Evolutionary conservation across 2,888 invertebrate species (phyloP).

Genomic region (Alviniconcha strummeri): DNA sequence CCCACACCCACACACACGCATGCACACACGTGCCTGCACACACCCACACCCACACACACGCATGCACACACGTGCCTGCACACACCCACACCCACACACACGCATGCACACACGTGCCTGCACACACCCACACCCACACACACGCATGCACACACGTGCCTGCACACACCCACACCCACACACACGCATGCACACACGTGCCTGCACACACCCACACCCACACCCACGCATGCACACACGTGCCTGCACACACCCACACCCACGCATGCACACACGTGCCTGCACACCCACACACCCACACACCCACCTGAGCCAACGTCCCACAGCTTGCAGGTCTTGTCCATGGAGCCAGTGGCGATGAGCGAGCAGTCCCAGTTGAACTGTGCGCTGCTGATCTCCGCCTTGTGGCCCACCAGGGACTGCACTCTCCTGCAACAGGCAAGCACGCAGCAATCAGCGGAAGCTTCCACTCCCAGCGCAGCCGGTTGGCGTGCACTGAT

Average conservation of each 20-base stretch:
- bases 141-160: neutral
- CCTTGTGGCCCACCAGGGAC: conserved; percentile 73
- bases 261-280: too few species aligned
- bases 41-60: too few species aligned
- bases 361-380: conserved; percentile 74
- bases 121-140: neutral
- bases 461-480: too few species aligned
- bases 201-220: too few species aligned
- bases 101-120: neutral
- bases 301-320: conserved; percentile 66
- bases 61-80: neutral
- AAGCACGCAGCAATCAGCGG: neutral
- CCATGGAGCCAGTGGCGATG: conserved; percentile 74
- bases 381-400: conserved; percentile 73
- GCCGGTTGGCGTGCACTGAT: too few species aligned
- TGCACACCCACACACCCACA: neutral
- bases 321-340: conserved; percentile 73
- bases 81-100: neutral
- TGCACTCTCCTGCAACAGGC: conserved; percentile 63
- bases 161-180: too few species aligned
- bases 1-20: neutral
- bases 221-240: too few species aligned
- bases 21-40: too few species aligned
- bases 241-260: too few species aligned
- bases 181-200: neutral